Base-by-base conservation (phyloP, 1,140 invertebrate species). In the Samia ricini region DNA sequence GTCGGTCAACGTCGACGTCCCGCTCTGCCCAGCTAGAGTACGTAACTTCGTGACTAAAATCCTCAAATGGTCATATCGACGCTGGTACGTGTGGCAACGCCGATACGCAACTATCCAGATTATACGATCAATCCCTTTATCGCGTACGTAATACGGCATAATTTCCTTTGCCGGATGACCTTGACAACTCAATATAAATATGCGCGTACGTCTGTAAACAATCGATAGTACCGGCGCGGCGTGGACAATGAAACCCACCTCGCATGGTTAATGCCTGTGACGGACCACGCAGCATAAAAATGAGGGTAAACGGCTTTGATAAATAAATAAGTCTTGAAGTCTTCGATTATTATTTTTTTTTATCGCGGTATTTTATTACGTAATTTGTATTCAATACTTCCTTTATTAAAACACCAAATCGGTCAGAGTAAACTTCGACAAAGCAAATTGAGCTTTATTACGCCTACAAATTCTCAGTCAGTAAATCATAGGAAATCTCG, bases 1-100 rank as follows among this genome's bases (percentile, higher is more conserved):
- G 82, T 85, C 83, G 79, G 79, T 85, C 79, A 85, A 78, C 64
- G 81, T 80, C 77, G 79, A 85, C 82, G 83, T 81, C 73, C 76
- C 76, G 71, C 76, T 77, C 78, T 77, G 80, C 79, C 81, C 71
- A 76, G 76, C 76, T 74, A 63, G 68, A 79, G 76, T 80, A 72
- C 74, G 77, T 77, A 69, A 51, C 72, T 61, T 83, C 85, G 85
- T 89, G 87, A 89, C 85, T 65, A 69, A 86, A 89, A 78, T 89
- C 78, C 79, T 85, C 69, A 87, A 86, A 88, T 82, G 78, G 72
- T 55, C 70, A 81, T 85, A 81, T 84, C 69, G 76, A 69, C 75
- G 77, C 77, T 77, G 63, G 68, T 73, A 69, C 64, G 79, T 81
- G 81, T 83, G 74, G 78, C 72, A 78, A 60, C 58, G 61, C 49